phyloP scores from a whole-genome alignment of 2,113 vertebrate genomes.

The Leptobrachium leishanense region DNA sequence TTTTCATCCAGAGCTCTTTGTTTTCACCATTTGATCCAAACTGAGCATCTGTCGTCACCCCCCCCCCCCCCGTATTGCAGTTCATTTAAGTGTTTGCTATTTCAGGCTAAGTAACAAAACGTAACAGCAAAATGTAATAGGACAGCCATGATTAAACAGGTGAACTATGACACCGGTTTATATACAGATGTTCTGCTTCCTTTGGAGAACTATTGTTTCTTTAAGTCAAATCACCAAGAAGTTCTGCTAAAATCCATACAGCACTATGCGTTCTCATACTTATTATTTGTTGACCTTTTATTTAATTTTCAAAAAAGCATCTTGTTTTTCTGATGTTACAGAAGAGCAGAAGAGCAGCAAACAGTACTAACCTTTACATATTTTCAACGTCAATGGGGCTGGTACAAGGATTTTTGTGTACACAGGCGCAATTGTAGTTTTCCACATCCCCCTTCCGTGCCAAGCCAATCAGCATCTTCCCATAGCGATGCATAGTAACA shows the following conservation, averaged over 20 bases:
- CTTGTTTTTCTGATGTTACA: no score
- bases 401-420: no score
- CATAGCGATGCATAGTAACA: no score
- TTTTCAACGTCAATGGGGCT: no score
- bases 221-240: conserved; percentile 34
- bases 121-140: conserved; percentile 38
- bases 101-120: conserved; percentile 42
- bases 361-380: no score
- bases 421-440: no score
- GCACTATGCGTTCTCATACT: background rate
- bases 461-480: no score
- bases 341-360: no score
- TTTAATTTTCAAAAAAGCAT: no score
- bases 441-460: no score
- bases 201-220: conserved; percentile 13
- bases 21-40: conserved; percentile 30
- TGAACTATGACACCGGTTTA: conserved; percentile 33
- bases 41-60: conserved; percentile 39
- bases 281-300: background rate
- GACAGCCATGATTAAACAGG: conserved; percentile 18
- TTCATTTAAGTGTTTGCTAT: conserved; percentile 37
- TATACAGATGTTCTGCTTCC: conserved; percentile 31
- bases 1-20: conserved; percentile 2
- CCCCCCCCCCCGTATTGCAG: conserved; percentile 37
- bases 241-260: conserved; percentile 11